These are phyloP conservation scores for Sthenelais limicola DNA, from an alignment of 2,888 invertebrate genomes.

Conservation along the genomic window DNA sequence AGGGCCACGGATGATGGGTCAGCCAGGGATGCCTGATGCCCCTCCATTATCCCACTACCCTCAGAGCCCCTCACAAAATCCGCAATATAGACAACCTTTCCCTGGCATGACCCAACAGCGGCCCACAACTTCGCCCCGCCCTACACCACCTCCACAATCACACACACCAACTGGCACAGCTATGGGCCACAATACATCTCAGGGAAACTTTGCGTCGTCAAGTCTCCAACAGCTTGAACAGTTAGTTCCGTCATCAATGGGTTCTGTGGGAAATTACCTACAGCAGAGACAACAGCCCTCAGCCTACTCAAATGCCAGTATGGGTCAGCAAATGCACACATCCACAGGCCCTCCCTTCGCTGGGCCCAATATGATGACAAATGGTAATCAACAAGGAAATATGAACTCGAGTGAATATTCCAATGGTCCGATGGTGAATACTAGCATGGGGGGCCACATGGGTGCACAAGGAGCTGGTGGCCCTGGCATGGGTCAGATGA, in stretches of 20 bases:
- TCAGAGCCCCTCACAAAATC: slow-evolving; percentile 56
- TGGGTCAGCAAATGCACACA: slow-evolving; percentile 26
- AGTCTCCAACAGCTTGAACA: slow-evolving; percentile 53
- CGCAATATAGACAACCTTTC: slow-evolving; percentile 38
- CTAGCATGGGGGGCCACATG: slow-evolving; percentile 21
- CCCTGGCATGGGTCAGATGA: slow-evolving; percentile 52
- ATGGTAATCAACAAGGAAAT: slow-evolving; percentile 9
- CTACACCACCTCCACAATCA: slow-evolving; percentile 49
- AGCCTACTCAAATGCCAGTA: slow-evolving; percentile 26
- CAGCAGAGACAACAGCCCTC: slow-evolving; percentile 31
- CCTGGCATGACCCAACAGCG: slow-evolving; percentile 52
- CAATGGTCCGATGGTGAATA: slow-evolving; percentile 36
- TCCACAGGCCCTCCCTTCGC: slow-evolving; percentile 26
- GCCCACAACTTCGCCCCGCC: slow-evolving; percentile 40
- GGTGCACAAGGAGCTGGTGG: slow-evolving; percentile 28
- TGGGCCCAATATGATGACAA: slow-evolving; percentile 25
- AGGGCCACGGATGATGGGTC: slow-evolving; percentile 31
- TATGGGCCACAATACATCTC: slow-evolving; percentile 51
- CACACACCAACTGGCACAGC: slow-evolving; percentile 37
- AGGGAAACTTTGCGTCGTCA: slow-evolving; percentile 56
- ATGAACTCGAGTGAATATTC: too few species aligned
- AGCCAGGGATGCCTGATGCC: slow-evolving; percentile 48
- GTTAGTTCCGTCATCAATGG: slow-evolving; percentile 40
- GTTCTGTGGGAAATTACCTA: slow-evolving; percentile 9
- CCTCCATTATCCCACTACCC: slow-evolving; percentile 56